phyloP scores from a whole-genome alignment of 2,113 vertebrate species.

The Elephantulus edwardii region DNA sequence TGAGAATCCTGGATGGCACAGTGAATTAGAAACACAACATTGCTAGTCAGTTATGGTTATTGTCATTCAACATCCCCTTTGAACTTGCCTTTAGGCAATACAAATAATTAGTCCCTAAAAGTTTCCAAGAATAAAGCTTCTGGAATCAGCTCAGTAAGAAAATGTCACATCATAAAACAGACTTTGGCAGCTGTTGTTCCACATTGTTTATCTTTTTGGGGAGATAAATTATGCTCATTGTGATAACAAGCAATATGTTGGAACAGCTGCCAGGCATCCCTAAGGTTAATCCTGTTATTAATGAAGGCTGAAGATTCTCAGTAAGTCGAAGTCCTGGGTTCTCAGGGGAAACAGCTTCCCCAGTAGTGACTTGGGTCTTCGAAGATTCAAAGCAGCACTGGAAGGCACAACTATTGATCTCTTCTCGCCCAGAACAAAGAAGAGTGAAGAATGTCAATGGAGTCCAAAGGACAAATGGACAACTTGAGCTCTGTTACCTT shows the following conservation, averaged over 20 bases:
- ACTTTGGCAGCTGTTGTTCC: slow-evolving; percentile 78
- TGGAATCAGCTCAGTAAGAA: background rate
- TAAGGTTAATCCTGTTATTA: slow-evolving; percentile 73
- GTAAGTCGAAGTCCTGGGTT: background rate
- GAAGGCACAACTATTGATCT: too few species aligned
- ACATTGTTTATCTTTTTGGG: slow-evolving; percentile 66
- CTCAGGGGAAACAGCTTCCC: background rate
- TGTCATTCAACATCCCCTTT: background rate
- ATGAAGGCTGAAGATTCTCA: background rate
- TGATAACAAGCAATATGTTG: slow-evolving; percentile 40
- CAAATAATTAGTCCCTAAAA: background rate
- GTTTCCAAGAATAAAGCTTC: background rate
- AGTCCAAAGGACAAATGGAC: too few species aligned
- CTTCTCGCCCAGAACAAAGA: too few species aligned
- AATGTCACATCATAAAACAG: background rate
- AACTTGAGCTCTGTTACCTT: too few species aligned
- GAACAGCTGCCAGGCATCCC: slow-evolving; percentile 77
- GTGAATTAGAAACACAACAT: background rate
- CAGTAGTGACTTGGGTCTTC: too few species aligned
- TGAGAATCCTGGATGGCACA: background rate
- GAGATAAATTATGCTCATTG: slow-evolving; percentile 29
- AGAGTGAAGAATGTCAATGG: too few species aligned
- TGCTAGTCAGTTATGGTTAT: background rate
- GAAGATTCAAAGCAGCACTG: too few species aligned
- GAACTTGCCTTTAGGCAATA: background rate